Conservation (phyloP, 2,113 vertebrate species). For the Chauna torquata region DNA sequence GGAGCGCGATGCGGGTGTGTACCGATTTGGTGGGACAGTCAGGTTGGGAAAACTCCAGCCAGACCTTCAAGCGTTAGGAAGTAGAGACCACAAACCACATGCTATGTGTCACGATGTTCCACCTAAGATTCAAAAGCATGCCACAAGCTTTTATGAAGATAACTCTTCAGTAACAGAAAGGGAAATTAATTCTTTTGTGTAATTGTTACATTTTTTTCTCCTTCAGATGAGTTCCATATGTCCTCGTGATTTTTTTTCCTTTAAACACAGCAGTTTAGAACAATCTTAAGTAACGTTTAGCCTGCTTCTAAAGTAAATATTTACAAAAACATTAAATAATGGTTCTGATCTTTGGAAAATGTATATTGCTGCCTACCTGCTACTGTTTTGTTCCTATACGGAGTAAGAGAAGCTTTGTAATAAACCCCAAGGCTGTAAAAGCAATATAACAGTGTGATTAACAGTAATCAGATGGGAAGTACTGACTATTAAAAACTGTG, state of each 20-base stretch:
- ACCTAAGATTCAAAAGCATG: constrained; percentile 55
- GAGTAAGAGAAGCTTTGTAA: background rate
- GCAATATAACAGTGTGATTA: constrained; percentile 10
- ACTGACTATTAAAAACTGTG: constrained; percentile 11
- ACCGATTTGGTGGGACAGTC: background rate
- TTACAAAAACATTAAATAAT: constrained; percentile 69
- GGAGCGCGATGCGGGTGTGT: background rate
- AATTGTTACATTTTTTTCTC: constrained; percentile 46
- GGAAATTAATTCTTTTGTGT: constrained; percentile 69
- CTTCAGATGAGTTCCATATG: constrained; percentile 73
- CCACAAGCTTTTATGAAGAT: constrained; percentile 36
- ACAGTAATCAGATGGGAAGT: constrained; percentile 39
- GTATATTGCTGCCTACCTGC: constrained; percentile 56
- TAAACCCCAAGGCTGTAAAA: constrained; percentile 11
- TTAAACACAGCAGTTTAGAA: constrained; percentile 65
- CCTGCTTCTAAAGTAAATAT: constrained; percentile 68
- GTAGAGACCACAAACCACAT: constrained; percentile 50
- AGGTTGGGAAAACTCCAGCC: constrained; percentile 36
- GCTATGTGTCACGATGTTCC: constrained; percentile 28
- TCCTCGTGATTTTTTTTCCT: constrained; percentile 51
- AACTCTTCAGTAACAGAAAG: constrained; percentile 44
- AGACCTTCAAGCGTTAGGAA: constrained; percentile 36
- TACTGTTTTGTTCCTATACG: constrained; percentile 53
- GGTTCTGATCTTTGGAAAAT: constrained; percentile 50
- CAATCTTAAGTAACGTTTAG: constrained; percentile 65